A percentile compares a stretch with the other conserved stretches of the same genome.
phyloP scores from a whole-genome alignment of 2,888 invertebrate species.

The Chaetoderma sp. region DNA sequence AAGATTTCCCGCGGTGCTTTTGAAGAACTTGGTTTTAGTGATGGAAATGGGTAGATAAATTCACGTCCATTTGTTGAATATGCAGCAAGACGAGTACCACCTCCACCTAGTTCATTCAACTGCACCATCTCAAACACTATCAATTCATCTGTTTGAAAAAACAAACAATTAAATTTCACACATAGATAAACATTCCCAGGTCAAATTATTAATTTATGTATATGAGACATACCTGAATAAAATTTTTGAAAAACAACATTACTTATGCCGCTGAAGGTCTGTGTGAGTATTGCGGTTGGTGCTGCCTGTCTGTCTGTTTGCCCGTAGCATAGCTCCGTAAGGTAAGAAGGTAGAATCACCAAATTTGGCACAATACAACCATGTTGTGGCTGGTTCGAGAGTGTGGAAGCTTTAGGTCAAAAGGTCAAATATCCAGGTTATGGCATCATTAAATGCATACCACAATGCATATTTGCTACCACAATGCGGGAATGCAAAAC shows the following conservation, averaged over 20 bases:
- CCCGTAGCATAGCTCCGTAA: not conserved
- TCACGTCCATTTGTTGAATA: slow-evolving; percentile 62
- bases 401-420: no score
- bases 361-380: not conserved
- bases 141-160: slow-evolving; percentile 58
- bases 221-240: no score
- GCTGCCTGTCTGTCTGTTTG: no score
- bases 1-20: slow-evolving; percentile 60
- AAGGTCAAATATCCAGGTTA: no score
- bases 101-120: slow-evolving; percentile 50
- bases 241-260: no score
- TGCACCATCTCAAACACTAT: slow-evolving; percentile 62
- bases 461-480: no score
- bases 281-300: no score
- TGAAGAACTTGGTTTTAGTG: slow-evolving; percentile 58
- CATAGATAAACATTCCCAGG: not conserved
- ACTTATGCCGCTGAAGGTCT: no score
- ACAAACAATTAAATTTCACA: not conserved
- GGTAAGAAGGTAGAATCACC: no score
- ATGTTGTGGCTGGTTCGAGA: not conserved
- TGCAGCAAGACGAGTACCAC: slow-evolving; percentile 62
- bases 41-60: slow-evolving; percentile 66
- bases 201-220: no score
- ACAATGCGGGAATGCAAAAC: no score
- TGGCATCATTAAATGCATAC: no score